Conservation (phyloP, 2,113 vertebrate species). For the Bambusicola thoracicus region DNA sequence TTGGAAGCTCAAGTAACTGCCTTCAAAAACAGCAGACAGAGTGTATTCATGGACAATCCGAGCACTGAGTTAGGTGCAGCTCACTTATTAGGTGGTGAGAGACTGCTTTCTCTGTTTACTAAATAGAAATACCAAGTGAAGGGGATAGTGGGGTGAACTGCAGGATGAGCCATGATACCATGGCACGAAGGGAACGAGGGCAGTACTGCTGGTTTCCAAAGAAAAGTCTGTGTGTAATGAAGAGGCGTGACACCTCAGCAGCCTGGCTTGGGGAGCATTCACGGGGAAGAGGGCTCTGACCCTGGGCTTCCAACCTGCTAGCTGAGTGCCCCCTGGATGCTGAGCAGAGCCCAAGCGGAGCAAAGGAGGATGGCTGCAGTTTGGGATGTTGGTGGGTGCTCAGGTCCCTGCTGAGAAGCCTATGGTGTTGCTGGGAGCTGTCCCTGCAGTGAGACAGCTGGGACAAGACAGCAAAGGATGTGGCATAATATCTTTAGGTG, state of each 20-base stretch:
- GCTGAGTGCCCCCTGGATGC: no score
- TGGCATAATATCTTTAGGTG: accelerated
- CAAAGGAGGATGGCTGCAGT: accelerated
- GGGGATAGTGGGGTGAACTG: not conserved
- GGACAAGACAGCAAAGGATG: not conserved
- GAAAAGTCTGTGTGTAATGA: not conserved
- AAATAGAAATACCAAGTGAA: not conserved
- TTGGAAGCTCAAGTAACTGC: not conserved
- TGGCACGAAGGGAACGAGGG: not conserved
- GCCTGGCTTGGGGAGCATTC: not conserved
- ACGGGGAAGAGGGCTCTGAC: not conserved
- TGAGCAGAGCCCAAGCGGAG: not conserved
- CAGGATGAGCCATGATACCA: not conserved
- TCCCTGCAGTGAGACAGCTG: not conserved
- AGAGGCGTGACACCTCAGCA: not conserved
- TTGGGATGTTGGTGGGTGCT: accelerated
- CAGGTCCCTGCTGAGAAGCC: accelerated
- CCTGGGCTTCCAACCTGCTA: not conserved
- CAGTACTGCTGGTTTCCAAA: not conserved
- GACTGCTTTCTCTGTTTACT: not conserved
- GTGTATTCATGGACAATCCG: not conserved
- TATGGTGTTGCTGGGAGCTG: accelerated
- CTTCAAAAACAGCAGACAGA: not conserved
- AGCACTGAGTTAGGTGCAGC: not conserved
- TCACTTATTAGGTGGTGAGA: not conserved